Evolutionary conservation across 2,113 vertebrate genomes (phyloP).

Genomic region (human): DNA sequence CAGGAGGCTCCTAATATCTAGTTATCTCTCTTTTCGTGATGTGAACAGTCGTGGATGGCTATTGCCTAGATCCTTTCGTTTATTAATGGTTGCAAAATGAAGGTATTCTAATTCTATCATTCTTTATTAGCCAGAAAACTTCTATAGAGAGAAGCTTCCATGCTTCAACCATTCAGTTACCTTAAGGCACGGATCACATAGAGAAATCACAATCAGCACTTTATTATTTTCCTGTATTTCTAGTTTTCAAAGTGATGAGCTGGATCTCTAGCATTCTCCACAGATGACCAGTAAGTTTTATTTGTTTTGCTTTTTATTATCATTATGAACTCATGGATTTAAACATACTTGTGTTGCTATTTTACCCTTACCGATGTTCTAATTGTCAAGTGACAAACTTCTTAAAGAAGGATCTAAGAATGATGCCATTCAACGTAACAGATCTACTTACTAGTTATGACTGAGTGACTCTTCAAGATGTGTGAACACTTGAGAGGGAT

Average conservation of each 20-base stretch:
- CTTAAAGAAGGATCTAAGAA: slow-evolving; percentile 30
- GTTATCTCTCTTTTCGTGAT: neutral
- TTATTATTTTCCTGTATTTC: slow-evolving; percentile 23
- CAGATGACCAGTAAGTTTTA: neutral
- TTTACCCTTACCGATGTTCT: neutral
- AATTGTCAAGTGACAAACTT: slow-evolving; percentile 15
- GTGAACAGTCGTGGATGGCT: neutral
- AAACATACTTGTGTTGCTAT: slow-evolving; percentile 26
- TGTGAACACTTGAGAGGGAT: neutral
- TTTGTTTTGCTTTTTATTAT: neutral
- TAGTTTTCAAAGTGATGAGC: slow-evolving; percentile 47
- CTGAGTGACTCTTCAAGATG: neutral
- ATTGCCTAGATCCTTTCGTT: neutral
- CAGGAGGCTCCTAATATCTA: slow-evolving; percentile 5
- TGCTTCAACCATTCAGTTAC: slow-evolving; percentile 25
- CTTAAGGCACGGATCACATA: neutral
- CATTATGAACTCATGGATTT: slow-evolving; percentile 25
- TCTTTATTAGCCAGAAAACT: slow-evolving; percentile 48
- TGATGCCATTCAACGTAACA: slow-evolving; percentile 15
- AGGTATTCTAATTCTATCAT: slow-evolving; percentile 3
- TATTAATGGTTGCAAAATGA: neutral
- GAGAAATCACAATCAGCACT: neutral
- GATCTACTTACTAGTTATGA: slow-evolving; percentile 50
- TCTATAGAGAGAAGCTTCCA: neutral
- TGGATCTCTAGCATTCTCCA: slow-evolving; percentile 22